Evolutionary conservation across 2,113 vertebrate genomes (phyloP), one percentile per base, ranked within the genome.

Genomic region (Saccopteryx leptura): DNA sequence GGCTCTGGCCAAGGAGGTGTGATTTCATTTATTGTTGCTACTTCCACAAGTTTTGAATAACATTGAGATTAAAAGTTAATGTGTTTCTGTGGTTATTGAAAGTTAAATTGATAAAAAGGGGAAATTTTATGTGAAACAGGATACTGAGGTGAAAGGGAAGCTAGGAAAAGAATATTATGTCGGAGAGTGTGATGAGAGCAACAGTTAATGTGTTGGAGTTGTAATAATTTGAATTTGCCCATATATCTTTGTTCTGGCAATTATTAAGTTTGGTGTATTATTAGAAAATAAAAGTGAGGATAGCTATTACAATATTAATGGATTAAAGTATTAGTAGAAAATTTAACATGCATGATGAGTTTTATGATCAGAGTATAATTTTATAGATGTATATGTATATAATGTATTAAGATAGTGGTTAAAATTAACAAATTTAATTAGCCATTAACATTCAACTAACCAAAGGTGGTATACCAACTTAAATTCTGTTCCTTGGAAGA

Each of bases 401-500:
- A 66, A 56, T 86, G 23, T 97, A 60, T 88, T 92, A 72, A n/a
- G 6, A n/a, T 80, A 71, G 33, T 86, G 24, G 31, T 17, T 93
- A 91, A 60, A 90, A 71, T 94, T 88, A 95, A 60, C 23, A 54
- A 61, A 72, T 69, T 76, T 24, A 69, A 1, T 82, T 83, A 68
- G 60, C 18, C 18, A 54, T 88, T 95, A 92, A 76, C 61, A 76
- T 39, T 95, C 60, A 94, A 14, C 50, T 93, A 93, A 66, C 21
- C 9, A 86, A 65, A 75, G 88, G 7, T 69, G 88, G 7, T 69
- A 82, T 85, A 65, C 52, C 31, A 79, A 80, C 56, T 90, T 87
- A 86, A 87, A 88, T 94, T 95, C 31, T 94, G 1, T 91, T 97
- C 26, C 46, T 86, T 80, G 23, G 56, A 95, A 94, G 83, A 92